Evolutionary conservation across 2,113 vertebrate species (phyloP).

Genomic region (Anas platyrhynchos): DNA sequence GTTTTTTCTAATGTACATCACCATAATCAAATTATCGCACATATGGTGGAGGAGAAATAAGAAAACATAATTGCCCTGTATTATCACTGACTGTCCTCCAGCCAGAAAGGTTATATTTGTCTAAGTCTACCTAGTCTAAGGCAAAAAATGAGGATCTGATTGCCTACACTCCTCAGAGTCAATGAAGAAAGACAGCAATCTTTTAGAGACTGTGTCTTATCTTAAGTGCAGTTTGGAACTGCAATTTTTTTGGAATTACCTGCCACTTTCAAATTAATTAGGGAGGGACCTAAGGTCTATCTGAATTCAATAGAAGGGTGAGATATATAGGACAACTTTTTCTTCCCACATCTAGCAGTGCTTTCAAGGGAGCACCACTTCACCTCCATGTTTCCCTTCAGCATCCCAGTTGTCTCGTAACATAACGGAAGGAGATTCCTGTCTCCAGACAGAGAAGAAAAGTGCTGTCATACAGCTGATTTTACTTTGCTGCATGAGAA

Average conservation of each 20-base stretch:
- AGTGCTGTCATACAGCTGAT: background rate
- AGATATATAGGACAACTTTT: background rate
- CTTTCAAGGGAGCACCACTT: background rate
- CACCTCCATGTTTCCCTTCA: background rate
- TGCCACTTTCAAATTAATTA: background rate
- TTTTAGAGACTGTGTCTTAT: background rate
- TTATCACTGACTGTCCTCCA: background rate
- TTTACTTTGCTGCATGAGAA: background rate
- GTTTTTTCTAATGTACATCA: background rate
- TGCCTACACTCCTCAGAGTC: background rate
- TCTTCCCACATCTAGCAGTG: background rate
- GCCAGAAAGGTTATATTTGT: background rate
- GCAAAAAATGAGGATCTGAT: background rate
- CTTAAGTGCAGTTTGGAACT: background rate
- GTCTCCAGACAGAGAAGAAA: background rate
- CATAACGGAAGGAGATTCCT: background rate
- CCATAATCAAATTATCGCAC: background rate
- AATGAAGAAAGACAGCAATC: background rate
- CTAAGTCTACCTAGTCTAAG: background rate
- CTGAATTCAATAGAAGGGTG: background rate
- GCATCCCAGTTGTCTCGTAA: background rate
- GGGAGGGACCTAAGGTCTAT: background rate
- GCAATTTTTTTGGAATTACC: fast-evolving
- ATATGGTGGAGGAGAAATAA: background rate
- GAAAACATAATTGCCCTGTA: background rate